phyloP scores from a whole-genome alignment of 2,113 vertebrate genomes.

The Theristicus caerulescens region DNA sequence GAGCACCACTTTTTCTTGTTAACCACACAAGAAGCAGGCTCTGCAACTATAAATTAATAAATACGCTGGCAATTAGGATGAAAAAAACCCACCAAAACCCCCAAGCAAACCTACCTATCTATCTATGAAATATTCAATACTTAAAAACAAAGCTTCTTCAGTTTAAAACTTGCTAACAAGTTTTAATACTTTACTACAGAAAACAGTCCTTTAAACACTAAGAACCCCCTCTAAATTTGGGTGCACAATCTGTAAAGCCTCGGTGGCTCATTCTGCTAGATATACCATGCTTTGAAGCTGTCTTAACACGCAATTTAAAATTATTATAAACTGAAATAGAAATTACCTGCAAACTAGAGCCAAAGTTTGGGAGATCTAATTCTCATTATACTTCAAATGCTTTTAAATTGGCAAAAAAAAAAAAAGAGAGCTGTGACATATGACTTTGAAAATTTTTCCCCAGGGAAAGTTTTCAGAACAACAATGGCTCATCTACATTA shows the following conservation, averaged over 20 bases:
- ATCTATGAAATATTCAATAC: neutral
- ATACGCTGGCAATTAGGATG: neutral
- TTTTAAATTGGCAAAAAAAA: neutral
- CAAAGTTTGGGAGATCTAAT: neutral
- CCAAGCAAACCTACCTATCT: neutral
- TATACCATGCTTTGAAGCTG: neutral
- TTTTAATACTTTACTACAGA: neutral
- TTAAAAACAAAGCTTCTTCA: neutral
- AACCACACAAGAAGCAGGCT: neutral
- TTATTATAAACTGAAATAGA: neutral
- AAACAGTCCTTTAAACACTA: neutral
- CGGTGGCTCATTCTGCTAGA: neutral
- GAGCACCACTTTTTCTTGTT: neutral
- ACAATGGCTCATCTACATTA: neutral
- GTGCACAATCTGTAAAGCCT: neutral
- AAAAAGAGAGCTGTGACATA: neutral
- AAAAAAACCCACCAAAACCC: neutral
- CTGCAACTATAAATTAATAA: neutral
- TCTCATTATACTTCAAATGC: neutral
- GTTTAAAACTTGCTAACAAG: neutral
- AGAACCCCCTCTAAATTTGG: neutral
- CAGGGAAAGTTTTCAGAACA: neutral
- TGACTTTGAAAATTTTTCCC: neutral
- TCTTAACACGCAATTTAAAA: neutral
- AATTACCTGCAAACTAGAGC: neutral